Conservation (phyloP, 2,113 vertebrate species). For the Hepsetus odoe region DNA sequence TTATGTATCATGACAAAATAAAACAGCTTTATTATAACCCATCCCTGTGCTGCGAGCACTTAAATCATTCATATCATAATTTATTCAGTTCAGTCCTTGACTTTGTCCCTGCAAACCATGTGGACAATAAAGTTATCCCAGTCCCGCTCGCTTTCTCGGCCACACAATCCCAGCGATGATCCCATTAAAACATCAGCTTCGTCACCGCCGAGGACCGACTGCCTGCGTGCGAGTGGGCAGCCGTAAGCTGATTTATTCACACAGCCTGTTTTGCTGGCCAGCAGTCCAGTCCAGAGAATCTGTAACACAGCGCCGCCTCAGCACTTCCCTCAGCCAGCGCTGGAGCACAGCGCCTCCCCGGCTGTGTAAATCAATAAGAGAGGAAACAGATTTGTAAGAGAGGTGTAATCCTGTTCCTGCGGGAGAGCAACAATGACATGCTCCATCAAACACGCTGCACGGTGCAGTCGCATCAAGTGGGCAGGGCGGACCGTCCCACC, state of each 20-base stretch:
- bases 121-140: too few relatives aligned
- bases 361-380: conserved; percentile 42
- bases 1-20: too few relatives aligned
- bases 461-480: neutral
- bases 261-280: neutral
- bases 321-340: neutral
- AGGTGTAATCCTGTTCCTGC: conserved; percentile 40
- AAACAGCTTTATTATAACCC: too few relatives aligned
- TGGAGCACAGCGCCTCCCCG: neutral
- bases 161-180: conserved; percentile 33
- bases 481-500: neutral
- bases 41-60: too few relatives aligned
- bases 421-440: conserved; percentile 33
- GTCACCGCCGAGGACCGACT: conserved; percentile 4
- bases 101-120: too few relatives aligned
- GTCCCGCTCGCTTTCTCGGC: neutral
- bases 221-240: neutral
- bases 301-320: neutral
- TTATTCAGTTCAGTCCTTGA: too few relatives aligned
- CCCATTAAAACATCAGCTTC: conserved; percentile 48
- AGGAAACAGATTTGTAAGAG: conserved; percentile 35
- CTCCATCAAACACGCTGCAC: conserved; percentile 35
- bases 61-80: too few relatives aligned
- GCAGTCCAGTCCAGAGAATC: neutral
- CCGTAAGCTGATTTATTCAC: conserved; percentile 30